These are phyloP conservation scores for Callorhinus ursinus DNA, from an alignment of 2,113 vertebrate genomes.

Conservation along the genomic window DNA sequence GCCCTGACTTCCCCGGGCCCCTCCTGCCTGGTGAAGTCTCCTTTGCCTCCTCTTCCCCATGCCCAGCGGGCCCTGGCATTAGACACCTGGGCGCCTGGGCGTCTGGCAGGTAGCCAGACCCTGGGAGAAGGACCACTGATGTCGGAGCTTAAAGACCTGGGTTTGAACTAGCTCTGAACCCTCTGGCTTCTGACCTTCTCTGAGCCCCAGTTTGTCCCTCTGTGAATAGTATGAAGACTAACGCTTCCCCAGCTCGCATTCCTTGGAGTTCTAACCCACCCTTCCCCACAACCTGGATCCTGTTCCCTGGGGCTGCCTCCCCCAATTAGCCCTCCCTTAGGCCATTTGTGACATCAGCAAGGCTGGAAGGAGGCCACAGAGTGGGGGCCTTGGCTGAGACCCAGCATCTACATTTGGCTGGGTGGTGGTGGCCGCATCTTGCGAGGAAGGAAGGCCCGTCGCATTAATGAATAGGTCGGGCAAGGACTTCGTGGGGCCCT, in stretches of 20 bases:
- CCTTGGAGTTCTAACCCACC: background rate
- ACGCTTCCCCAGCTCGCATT: background rate
- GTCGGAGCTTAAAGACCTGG: background rate
- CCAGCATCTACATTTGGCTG: slow-evolving; percentile 87
- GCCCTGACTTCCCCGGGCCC: background rate
- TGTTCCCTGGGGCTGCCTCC: slow-evolving; percentile 12
- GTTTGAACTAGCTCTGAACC: background rate
- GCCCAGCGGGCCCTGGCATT: background rate
- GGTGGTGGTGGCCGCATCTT: slow-evolving; percentile 81
- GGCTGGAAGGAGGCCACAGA: slow-evolving; percentile 82
- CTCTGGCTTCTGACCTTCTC: background rate
- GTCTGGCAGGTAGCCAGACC: background rate
- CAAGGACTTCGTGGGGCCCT: slow-evolving; percentile 82
- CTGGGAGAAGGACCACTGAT: background rate
- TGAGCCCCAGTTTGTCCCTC: background rate
- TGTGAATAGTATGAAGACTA: background rate
- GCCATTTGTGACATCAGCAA: slow-evolving; percentile 84
- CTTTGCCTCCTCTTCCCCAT: background rate
- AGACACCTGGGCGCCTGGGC: background rate
- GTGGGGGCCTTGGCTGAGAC: slow-evolving; percentile 86
- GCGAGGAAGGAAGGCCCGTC: slow-evolving; percentile 83
- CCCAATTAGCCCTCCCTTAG: slow-evolving; percentile 85
- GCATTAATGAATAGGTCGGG: slow-evolving; percentile 86
- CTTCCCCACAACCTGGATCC: background rate
- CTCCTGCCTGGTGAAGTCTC: background rate